Evolutionary conservation across 2,888 invertebrate genomes (phyloP), one percentile per base, ranked within the genome.

Genomic region (Lepeophtheirus nordmannii): DNA sequence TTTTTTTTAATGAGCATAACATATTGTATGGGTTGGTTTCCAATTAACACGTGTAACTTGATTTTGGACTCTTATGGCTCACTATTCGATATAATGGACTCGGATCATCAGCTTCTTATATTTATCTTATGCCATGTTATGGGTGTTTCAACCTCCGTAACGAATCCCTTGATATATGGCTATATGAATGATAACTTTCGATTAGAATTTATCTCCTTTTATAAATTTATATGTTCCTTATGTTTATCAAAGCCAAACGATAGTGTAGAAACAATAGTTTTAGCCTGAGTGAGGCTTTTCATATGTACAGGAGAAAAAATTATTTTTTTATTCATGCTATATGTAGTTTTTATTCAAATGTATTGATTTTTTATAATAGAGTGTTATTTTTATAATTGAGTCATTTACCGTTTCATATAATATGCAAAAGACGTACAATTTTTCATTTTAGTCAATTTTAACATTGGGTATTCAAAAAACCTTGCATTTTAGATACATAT

Each of bases 121-220:
- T 46, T 46, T 46, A 46, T 46, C 1, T 8, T 46, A 14, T 46
- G 53, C 8, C 14, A 46, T 17, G 53, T 46, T 17, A 8, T 46
- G n/a, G 53, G 53, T 5, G 53, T 46, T 17, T 46, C 53, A 46
- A 46, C 53, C 53, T 46, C 53, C 14, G 53, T 46, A 2, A 46
- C 53, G 8, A 46, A 46, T 46, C 53, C 53, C 8, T 8, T 46
- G 5, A 46, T 46, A n/a, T 46, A 46, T 46, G 53, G 53, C 5
- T 46, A n/a, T 17, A 46, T 46, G 53, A 46, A 46, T 17, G 53
- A 46, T 46, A 46, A 46, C 53, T 46, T 46, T 46, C 53, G 53
- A 46, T 5, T 8, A 8, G 53, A 46, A 46, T 46, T 46, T 8
- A 46, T 8, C n/a, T 46, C 53, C n/a, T 17, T 46, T 17, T n/a